These are phyloP conservation scores for Corythornis vintsioides DNA, from an alignment of 2,113 vertebrate genomes.

Conservation along the genomic window DNA sequence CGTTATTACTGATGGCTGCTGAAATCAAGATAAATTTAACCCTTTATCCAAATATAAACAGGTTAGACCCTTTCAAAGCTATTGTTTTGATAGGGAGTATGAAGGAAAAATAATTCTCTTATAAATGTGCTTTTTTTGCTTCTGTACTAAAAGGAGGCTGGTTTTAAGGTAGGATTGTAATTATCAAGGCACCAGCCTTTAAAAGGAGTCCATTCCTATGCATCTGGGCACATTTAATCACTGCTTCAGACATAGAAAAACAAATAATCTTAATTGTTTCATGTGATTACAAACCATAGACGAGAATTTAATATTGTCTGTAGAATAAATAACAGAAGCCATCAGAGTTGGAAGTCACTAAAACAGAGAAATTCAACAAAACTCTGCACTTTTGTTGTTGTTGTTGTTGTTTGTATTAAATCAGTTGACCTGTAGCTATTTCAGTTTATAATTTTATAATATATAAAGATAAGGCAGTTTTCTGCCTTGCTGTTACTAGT, in stretches of 20 bases:
- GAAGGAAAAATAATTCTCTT: neutral
- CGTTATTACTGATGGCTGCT: neutral
- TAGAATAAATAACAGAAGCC: neutral
- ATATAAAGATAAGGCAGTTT: neutral
- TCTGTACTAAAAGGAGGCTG: neutral
- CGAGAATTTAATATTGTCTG: neutral
- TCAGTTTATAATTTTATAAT: neutral
- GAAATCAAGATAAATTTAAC: neutral
- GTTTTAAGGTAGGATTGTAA: neutral
- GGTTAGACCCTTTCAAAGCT: neutral
- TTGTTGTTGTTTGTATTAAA: neutral
- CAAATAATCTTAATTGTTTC: neutral
- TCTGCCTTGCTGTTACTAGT: neutral
- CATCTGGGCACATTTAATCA: neutral
- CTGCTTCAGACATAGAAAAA: neutral
- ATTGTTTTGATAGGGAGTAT: neutral
- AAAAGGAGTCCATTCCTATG: neutral
- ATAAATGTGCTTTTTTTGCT: neutral
- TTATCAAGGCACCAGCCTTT: neutral
- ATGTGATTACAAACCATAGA: neutral
- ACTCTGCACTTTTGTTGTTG: neutral
- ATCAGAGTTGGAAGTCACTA: neutral
- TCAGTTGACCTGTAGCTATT: neutral
- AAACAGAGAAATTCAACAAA: neutral
- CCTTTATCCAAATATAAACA: neutral